Base-by-base conservation (phyloP, 1,140 invertebrate genomes). In the Drosophila malerkotliana region DNA sequence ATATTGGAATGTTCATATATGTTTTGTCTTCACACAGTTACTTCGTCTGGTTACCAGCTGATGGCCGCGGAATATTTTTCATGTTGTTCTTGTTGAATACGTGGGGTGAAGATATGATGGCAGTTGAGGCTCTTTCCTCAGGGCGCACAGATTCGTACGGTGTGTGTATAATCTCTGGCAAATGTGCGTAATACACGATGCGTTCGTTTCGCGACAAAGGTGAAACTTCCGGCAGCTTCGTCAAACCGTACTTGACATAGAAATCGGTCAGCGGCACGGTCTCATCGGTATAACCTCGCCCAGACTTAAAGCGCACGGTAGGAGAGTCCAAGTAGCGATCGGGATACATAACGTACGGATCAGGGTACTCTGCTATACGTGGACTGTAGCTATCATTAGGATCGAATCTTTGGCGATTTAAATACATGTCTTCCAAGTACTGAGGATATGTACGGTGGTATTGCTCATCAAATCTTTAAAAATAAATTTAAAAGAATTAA, bases 151-250 rank as follows among this genome's bases (percentile, higher is more conserved):
- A 18, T 7, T 91, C 91, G 12, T 92, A 90, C 1, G 92, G 91
- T 6, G 81, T 91, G 32, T 92, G 80, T 0, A 92, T 90, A 34
- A 93, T 89, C 77, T 93, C 93, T 2, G 93, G 93, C 8, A 93
- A 74, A 64, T 92, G 92, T 32, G 93, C 92, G 58, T 93, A 93
- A 64, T 93, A 93, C 15, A 93, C 92, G 14, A 93, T 79, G 4
- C 90, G 80, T 52, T 92, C 90, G 49, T 83, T 79, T 0, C 90
- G 62, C 4, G 72, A 32, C 9, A 76, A 62, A 14, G 57, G 24
- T 2, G 60, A 18, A 14, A 79, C 51, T 0, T 78, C 79, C 0
- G 85, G 73, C 18, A 77, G 59, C 53, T 91, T 91, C 0, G 71
- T 30, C 0, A 73, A 26, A 1, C 30, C 72, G 51, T 85, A 90